Conservation (phyloP, 2,888 invertebrate species). For the Leuctra nigra region DNA sequence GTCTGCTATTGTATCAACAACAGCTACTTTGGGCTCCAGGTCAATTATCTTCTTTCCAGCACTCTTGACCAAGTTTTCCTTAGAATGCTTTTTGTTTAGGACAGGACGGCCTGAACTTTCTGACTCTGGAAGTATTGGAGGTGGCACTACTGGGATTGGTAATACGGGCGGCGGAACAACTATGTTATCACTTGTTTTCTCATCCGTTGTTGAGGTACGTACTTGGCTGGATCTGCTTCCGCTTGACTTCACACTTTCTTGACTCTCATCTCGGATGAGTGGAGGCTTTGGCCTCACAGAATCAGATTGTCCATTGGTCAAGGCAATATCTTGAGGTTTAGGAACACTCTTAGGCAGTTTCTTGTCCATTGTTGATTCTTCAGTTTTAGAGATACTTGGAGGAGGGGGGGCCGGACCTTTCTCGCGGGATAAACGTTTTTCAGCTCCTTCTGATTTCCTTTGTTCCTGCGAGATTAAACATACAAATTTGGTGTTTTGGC, state of each 20-base stretch:
- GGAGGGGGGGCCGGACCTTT: constrained; percentile 79
- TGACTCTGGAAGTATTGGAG: not conserved
- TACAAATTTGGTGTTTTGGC: too few relatives aligned
- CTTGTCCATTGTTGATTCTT: not conserved
- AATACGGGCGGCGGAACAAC: too few relatives aligned
- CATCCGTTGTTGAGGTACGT: not conserved
- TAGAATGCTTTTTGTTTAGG: not conserved
- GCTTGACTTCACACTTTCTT: not conserved
- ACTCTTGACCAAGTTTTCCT: not conserved
- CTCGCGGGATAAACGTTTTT: constrained; percentile 53
- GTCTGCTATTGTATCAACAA: constrained; percentile 15
- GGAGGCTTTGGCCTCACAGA: not conserved
- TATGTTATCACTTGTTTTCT: too few relatives aligned
- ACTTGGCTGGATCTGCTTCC: not conserved
- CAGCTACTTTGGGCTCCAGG: constrained; percentile 12
- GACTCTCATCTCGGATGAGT: not conserved
- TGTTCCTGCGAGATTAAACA: not conserved
- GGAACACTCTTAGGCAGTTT: not conserved
- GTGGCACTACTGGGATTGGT: too few relatives aligned
- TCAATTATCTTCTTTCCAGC: not conserved
- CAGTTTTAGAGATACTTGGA: constrained; percentile 35
- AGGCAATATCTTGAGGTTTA: not conserved
- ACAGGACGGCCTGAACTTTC: not conserved
- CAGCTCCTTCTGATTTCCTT: constrained; percentile 39
- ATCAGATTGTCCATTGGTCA: not conserved